Conservation (phyloP, 2,113 vertebrate genomes). For the Petrocephalus microphthalmus region DNA sequence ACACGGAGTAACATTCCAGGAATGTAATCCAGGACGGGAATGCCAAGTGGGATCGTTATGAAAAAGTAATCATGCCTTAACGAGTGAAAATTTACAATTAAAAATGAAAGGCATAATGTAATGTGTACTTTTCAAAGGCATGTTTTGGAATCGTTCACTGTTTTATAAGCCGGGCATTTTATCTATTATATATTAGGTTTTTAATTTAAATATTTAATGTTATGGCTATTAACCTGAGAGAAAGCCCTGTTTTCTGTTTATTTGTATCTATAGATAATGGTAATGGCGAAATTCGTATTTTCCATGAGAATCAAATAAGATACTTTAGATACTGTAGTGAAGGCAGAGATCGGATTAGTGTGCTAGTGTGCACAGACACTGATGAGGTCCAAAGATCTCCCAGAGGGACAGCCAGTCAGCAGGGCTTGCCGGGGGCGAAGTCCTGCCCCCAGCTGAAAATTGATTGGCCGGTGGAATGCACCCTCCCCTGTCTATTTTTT, state of each 20-base stretch:
- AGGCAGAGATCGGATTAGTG: background rate
- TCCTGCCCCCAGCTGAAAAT: background rate
- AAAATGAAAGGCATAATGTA: background rate
- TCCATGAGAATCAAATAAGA: background rate
- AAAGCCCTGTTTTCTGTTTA: background rate
- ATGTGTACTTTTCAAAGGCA: background rate
- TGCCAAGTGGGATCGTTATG: background rate
- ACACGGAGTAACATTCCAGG: background rate
- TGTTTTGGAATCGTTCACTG: background rate
- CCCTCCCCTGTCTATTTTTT: background rate
- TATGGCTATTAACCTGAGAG: background rate
- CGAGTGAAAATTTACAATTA: slow-evolving; percentile 1
- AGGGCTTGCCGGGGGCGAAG: background rate
- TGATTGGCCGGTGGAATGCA: background rate
- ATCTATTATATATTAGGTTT: slow-evolving; percentile 2
- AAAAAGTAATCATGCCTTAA: background rate
- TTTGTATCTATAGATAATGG: background rate
- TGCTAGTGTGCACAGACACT: background rate
- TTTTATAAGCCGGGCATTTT: background rate
- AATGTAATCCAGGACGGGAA: background rate
- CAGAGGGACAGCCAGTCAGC: background rate
- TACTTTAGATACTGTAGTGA: background rate
- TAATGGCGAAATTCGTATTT: background rate
- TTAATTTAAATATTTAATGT: background rate
- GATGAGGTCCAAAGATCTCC: background rate